Percentiles rank a stretch among this genome's conserved stretches.
Evolutionary conservation across 2,888 invertebrate species (phyloP).

Genomic region (Venusia cambrica): DNA sequence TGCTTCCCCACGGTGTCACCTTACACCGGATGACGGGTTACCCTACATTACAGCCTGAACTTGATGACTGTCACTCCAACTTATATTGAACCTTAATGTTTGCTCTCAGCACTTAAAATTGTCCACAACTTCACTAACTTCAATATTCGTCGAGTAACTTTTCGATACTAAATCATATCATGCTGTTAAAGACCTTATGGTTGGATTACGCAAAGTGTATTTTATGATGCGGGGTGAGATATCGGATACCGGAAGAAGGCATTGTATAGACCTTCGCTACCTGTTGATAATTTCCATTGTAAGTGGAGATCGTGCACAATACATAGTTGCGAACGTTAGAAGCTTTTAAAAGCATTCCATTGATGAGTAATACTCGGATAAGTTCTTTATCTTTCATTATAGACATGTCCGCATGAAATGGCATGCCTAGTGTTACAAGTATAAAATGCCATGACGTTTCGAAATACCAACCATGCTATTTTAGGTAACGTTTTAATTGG

Average conservation of each 20-base stretch:
- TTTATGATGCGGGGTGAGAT: slow-evolving; percentile 26
- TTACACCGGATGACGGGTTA: slow-evolving; percentile 72
- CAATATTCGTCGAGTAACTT: slow-evolving; percentile 34
- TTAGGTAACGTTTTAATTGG: no score
- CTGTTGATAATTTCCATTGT: slow-evolving; percentile 76
- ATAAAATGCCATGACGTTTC: no score
- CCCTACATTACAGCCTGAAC: slow-evolving; percentile 54
- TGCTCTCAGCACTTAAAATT: slow-evolving; percentile 30
- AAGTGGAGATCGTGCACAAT: slow-evolving; percentile 59
- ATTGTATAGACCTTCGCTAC: slow-evolving; percentile 69
- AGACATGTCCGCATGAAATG: slow-evolving; percentile 22
- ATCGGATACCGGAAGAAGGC: slow-evolving; percentile 72
- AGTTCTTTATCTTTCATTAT: slow-evolving; percentile 37
- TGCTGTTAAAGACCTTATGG: slow-evolving; percentile 32
- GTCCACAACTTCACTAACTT: slow-evolving; percentile 26
- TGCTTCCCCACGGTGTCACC: slow-evolving; percentile 72
- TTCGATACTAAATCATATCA: slow-evolving; percentile 21
- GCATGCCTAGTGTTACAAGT: slow-evolving; percentile 16
- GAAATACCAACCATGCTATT: no score
- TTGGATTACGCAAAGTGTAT: slow-evolving; percentile 29
- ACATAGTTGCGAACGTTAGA: slow-evolving; percentile 44
- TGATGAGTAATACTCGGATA: slow-evolving; percentile 48
- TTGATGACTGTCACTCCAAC: slow-evolving; percentile 27
- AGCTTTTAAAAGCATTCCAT: slow-evolving; percentile 64
- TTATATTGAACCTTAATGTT: slow-evolving; percentile 32